Percentiles rank a stretch among this genome's conserved stretches.
These are phyloP conservation scores for Tachysurus fulvidraco DNA, from an alignment of 2,113 vertebrate species.

Conservation along the genomic window DNA sequence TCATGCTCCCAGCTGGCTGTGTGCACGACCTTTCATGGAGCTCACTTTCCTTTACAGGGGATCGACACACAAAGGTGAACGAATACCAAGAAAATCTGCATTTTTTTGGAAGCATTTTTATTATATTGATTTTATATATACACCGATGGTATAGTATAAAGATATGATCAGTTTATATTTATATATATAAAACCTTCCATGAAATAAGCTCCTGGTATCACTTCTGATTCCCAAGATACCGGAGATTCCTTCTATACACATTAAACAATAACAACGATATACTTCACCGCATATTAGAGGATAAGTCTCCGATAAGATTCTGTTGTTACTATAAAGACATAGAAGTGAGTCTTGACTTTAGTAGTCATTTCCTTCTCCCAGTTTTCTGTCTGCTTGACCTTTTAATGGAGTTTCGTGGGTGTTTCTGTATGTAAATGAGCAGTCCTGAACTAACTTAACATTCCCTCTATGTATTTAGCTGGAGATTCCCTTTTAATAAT, in stretches of 20 bases:
- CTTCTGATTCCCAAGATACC: neutral
- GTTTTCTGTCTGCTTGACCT: no score
- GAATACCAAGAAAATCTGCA: neutral
- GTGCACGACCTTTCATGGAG: neutral
- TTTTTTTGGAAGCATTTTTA: neutral
- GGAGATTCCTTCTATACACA: neutral
- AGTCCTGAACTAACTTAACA: no score
- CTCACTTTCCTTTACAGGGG: neutral
- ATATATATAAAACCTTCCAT: no score
- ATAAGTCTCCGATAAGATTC: neutral
- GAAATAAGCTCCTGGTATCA: no score
- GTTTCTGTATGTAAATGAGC: neutral
- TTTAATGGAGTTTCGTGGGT: neutral
- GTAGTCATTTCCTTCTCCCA: no score
- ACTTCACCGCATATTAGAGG: neutral
- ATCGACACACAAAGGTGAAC: neutral
- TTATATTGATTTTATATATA: no score
- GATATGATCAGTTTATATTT: no score
- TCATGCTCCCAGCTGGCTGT: neutral
- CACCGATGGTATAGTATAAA: no score
- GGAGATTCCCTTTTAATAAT: neutral
- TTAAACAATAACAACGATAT: neutral
- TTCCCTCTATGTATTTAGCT: neutral
- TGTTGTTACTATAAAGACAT: neutral
- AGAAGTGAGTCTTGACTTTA: no score